These are phyloP conservation scores for Drosophila borborema DNA, from an alignment of 2,888 invertebrate genomes.

Conservation along the genomic window DNA sequence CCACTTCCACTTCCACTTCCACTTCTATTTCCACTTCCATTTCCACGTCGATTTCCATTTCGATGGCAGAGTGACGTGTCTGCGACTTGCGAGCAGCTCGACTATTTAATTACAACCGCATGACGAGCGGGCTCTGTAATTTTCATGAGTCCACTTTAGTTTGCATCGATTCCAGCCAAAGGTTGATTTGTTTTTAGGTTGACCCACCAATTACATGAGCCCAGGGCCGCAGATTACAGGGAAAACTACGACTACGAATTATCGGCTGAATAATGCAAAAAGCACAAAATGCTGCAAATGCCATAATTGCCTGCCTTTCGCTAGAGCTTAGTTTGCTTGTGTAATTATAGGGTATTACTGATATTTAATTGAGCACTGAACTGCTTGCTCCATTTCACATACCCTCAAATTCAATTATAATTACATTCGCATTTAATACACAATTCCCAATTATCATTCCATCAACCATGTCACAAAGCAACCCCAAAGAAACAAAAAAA, in stretches of 20 bases:
- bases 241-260: slow-evolving; percentile 6
- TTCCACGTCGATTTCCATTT: slow-evolving; percentile 3
- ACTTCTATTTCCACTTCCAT: not conserved
- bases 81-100: slow-evolving; percentile 35
- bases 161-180: slow-evolving; percentile 27
- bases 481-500: slow-evolving; percentile 26
- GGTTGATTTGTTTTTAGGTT: slow-evolving; percentile 30
- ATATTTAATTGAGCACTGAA: slow-evolving; percentile 41
- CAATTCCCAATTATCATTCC: slow-evolving; percentile 20
- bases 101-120: slow-evolving; percentile 66
- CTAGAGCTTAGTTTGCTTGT: slow-evolving; percentile 24
- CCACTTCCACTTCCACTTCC: not conserved
- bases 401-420: slow-evolving; percentile 17
- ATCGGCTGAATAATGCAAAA: slow-evolving; percentile 68
- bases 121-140: slow-evolving; percentile 60
- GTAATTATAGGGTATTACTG: slow-evolving; percentile 47
- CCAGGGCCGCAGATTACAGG: slow-evolving; percentile 51
- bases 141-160: slow-evolving; percentile 51
- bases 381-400: slow-evolving; percentile 31
- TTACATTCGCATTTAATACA: slow-evolving; percentile 14
- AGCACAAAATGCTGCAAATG: slow-evolving; percentile 25
- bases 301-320: slow-evolving; percentile 50
- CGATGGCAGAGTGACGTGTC: slow-evolving; percentile 66
- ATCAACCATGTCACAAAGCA: slow-evolving; percentile 23
- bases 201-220: slow-evolving; percentile 39